Evolutionary conservation across 2,797 vertebrate species (phyloP).

Genomic region (Vipera latastei): DNA sequence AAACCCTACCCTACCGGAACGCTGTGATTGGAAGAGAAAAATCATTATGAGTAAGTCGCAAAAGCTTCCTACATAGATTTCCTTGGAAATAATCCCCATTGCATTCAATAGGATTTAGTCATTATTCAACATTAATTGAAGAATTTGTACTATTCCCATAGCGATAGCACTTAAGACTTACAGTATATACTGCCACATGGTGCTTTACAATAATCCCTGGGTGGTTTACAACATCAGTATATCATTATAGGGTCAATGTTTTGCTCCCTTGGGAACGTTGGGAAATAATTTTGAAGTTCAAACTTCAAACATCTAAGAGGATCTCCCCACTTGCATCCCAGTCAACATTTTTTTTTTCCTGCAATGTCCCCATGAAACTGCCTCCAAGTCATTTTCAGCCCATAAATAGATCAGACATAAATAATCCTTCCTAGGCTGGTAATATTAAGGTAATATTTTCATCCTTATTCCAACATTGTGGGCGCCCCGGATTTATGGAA

Average conservation of each 20-base stretch:
- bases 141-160: neutral
- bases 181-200: neutral
- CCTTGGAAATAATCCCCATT: neutral
- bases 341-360: too few relatives aligned
- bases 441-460: too few relatives aligned
- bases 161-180: neutral
- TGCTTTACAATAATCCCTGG: neutral
- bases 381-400: too few relatives aligned
- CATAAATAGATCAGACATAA: too few relatives aligned
- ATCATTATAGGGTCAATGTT: neutral
- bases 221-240: neutral
- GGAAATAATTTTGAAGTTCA: too few relatives aligned
- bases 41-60: neutral
- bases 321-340: too few relatives aligned
- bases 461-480: too few relatives aligned
- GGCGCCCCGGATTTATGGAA: too few relatives aligned
- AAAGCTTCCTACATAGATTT: neutral
- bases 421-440: too few relatives aligned
- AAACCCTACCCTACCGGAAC: neutral
- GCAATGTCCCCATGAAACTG: too few relatives aligned
- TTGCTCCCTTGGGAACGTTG: too few relatives aligned
- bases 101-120: neutral
- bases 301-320: too few relatives aligned
- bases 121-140: neutral
- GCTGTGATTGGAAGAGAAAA: slow-evolving; percentile 31